phyloP scores from a whole-genome alignment of 2,113 vertebrate species.

The Oceanites oceanicus region DNA sequence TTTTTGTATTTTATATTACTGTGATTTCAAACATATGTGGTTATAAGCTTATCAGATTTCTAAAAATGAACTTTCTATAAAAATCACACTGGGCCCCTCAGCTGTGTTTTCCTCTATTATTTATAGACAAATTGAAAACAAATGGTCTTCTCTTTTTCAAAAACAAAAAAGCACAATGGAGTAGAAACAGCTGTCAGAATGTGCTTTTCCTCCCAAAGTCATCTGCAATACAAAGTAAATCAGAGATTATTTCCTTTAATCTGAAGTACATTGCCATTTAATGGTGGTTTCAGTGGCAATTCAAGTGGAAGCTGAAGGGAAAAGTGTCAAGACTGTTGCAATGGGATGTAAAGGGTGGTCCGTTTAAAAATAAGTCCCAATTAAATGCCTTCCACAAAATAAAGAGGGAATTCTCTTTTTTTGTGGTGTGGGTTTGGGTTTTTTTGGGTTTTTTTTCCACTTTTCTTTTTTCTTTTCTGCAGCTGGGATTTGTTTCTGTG shows the following conservation, averaged over 20 bases:
- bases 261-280: conserved; percentile 71
- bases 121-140: conserved; percentile 87
- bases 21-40: conserved; percentile 73
- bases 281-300: conserved; percentile 60
- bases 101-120: conserved; percentile 82
- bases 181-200: conserved; percentile 86
- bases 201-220: conserved; percentile 70
- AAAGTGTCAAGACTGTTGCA: neutral
- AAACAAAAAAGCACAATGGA: conserved; percentile 72
- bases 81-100: conserved; percentile 76
- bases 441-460: neutral
- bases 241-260: conserved; percentile 62
- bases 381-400: neutral
- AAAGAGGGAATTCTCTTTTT: neutral
- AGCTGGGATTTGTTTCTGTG: neutral
- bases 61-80: conserved; percentile 72
- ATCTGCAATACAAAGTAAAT: conserved; percentile 36
- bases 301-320: neutral
- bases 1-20: conserved; percentile 62
- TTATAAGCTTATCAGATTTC: conserved; percentile 75
- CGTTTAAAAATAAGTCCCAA: neutral
- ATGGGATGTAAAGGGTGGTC: neutral
- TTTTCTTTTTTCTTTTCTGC: neutral
- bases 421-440: too few species aligned
- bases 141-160: conserved; percentile 69